Conservation (phyloP, 2,888 invertebrate genomes). For the Tetragnatha montana region DNA sequence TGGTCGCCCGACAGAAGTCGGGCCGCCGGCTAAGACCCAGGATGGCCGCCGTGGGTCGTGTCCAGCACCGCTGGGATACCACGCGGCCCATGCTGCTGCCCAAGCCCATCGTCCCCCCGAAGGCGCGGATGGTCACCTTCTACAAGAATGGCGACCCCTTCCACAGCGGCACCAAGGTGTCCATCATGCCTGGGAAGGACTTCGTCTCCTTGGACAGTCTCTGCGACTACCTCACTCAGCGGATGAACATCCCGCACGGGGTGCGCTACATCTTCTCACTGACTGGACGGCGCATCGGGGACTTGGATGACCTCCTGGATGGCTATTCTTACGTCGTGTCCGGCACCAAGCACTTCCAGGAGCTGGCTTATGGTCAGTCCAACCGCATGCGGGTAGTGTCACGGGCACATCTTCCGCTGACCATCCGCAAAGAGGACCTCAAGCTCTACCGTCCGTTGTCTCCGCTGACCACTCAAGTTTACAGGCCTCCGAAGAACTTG, state of each 20-base stretch:
- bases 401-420: conserved; percentile 51
- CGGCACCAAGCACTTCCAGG: conserved; percentile 91
- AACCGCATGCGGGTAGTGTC: conserved; percentile 56
- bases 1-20: conserved; percentile 62
- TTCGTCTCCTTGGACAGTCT: conserved; percentile 90
- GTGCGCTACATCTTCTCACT: conserved; percentile 94
- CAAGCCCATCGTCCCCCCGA: conserved; percentile 68
- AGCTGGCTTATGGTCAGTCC: conserved; percentile 72
- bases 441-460: conserved; percentile 72
- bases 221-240: conserved; percentile 89
- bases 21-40: conserved; percentile 47
- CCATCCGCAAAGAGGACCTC: conserved; percentile 72
- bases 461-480: conserved; percentile 53
- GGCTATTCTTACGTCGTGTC: conserved; percentile 94
- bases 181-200: conserved; percentile 91
- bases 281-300: conserved; percentile 90
- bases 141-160: conserved; percentile 96
- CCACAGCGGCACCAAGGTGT: conserved; percentile 90
- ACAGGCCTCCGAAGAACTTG: conserved; percentile 64
- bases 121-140: conserved; percentile 85
- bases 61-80: conserved; percentile 64
- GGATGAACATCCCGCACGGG: conserved; percentile 90
- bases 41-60: conserved; percentile 65
- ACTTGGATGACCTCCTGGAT: conserved; percentile 90
- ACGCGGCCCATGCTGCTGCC: conserved; percentile 63